Base-by-base conservation (phyloP, 2,888 invertebrate species). In the Tachina lurida region DNA sequence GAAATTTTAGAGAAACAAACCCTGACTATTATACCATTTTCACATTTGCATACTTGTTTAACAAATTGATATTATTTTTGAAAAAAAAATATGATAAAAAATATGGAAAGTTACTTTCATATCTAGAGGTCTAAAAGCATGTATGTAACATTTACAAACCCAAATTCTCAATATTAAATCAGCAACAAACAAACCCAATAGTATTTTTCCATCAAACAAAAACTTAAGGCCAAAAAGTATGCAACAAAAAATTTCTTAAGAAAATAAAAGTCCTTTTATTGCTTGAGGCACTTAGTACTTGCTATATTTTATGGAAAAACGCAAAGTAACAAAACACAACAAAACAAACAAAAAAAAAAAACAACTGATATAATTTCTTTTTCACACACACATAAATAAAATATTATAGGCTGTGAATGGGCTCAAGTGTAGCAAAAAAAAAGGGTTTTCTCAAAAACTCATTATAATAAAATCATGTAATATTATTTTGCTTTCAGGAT, bases 41-140 rank as follows among this genome's bases (percentile, higher is more conserved):
- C 13, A 49, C 17, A 67, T 67, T 67, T 67, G 31, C 67, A 49
- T 49, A 17, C 12, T 67, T 22, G 22, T 10, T 31, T 41, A 58
- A n/a, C 13, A 70, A 70, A 78, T 70, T 60, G 45, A 70, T 70
- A 52, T 52, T 31, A 12, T 54, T 17, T 39, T 10, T 67, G 17
- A 56, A 49, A n/a, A 52, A 3, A 45, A 15, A 56, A n/a, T 54
- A 2, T 9, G 13, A 0, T 7, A 13, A 19, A 13, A 43, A 75
- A 39, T 76, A 56, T 75, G 4, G 19, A 39, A 47, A 41, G 10
- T 5, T 41, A 9, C n/a, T n/a, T 54, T 63, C 60, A 60, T 62
- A 17, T 63, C 31, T 41, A 39, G 15, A 10, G 43, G 43, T 62
- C 17, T 63, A 52, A 17, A 7, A 31, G 31, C 31, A 31, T 31